Percentiles rank a stretch among this genome's conserved stretches.
Conservation (phyloP, 2,888 invertebrate genomes). For the Lumbricus terrestris region DNA sequence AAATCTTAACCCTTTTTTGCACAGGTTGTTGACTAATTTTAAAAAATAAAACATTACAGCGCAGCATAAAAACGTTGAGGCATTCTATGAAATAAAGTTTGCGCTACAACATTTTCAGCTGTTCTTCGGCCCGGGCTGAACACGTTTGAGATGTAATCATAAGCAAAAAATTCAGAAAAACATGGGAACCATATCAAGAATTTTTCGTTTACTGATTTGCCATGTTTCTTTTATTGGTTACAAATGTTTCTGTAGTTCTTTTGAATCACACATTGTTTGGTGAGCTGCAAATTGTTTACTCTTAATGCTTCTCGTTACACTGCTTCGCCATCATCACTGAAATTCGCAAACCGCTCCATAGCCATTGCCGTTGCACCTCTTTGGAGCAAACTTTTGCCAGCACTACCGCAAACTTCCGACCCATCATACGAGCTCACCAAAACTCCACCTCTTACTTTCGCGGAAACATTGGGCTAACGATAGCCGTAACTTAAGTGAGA, state of each 20-base stretch:
- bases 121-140: background rate
- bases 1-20: too few relatives aligned
- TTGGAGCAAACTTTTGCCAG: too few relatives aligned
- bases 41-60: too few relatives aligned
- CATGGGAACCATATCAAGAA: background rate
- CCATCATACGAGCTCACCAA: too few relatives aligned
- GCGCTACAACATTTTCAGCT: background rate
- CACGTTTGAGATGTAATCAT: background rate
- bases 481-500: too few relatives aligned
- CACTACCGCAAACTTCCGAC: too few relatives aligned
- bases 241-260: background rate
- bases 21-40: too few relatives aligned
- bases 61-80: background rate
- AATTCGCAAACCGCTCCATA: too few relatives aligned
- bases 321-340: too few relatives aligned
- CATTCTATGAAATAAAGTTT: background rate
- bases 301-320: background rate
- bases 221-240: background rate
- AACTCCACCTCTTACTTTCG: too few relatives aligned
- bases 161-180: background rate
- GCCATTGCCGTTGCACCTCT: too few relatives aligned
- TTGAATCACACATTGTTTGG: background rate
- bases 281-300: background rate
- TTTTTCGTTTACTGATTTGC: conserved; percentile 3
- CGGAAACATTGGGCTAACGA: too few relatives aligned